Evolutionary conservation across 2,113 vertebrate genomes (phyloP).

Genomic region (Cisticola juncidis): DNA sequence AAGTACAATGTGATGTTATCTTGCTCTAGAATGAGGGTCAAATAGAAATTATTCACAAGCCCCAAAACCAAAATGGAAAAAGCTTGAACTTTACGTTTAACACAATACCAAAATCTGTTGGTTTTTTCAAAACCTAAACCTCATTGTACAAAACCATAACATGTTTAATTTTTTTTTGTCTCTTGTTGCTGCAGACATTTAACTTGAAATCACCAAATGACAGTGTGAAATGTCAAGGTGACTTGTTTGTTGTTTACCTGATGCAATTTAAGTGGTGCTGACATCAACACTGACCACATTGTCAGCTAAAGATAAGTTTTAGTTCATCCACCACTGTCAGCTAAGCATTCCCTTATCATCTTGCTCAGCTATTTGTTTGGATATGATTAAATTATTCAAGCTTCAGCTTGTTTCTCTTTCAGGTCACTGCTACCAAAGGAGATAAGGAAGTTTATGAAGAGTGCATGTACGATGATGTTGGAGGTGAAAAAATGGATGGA

Average conservation of each 20-base stretch:
- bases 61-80: background rate
- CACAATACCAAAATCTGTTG: background rate
- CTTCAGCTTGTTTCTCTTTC: conserved; percentile 45
- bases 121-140: background rate
- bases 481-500: background rate
- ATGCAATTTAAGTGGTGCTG: background rate
- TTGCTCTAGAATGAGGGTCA: background rate
- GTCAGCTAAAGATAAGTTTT: conserved; percentile 45
- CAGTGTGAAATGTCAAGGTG: background rate
- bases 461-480: conserved; percentile 6
- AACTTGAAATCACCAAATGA: background rate
- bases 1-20: background rate
- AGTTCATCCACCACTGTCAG: conserved; percentile 24
- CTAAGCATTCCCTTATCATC: conserved; percentile 31
- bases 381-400: conserved; percentile 60
- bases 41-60: background rate
- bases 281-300: background rate
- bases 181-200: background rate
- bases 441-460: conserved; percentile 73
- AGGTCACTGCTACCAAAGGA: conserved; percentile 66
- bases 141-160: background rate
- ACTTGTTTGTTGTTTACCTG: background rate
- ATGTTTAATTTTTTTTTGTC: background rate
- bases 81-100: background rate
- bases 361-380: conserved; percentile 31